Percentiles rank a stretch among this genome's conserved stretches.
Conservation (phyloP, 1,140 invertebrate genomes). For the Steinernema feltiae region DNA sequence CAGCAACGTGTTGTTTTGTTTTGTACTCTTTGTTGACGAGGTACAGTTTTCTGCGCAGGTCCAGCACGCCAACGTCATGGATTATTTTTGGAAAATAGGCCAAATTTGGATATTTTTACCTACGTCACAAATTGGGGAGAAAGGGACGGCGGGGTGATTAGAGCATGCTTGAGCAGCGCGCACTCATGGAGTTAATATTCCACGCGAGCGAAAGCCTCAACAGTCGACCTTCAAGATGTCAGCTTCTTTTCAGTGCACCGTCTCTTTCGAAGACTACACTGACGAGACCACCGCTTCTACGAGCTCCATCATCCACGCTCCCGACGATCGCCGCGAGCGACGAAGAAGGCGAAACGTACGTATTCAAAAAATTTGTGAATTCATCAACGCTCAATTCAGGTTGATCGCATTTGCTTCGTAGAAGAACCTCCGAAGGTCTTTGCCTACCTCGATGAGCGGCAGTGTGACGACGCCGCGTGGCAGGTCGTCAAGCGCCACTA, state of each 20-base stretch:
- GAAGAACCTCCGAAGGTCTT: constrained; percentile 27
- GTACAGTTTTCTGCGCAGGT: not conserved
- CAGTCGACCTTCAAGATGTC: not conserved
- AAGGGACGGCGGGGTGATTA: not conserved
- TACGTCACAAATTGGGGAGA: not conserved
- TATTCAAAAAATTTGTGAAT: constrained; percentile 1
- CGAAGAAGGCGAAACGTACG: constrained; percentile 19
- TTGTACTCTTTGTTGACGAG: not conserved
- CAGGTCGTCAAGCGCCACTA: no score
- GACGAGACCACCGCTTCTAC: constrained; percentile 17
- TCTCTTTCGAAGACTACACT: constrained; percentile 30
- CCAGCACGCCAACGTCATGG: not conserved
- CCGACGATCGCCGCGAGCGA: constrained; percentile 11
- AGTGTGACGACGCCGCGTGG: no score
- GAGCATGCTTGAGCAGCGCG: not conserved
- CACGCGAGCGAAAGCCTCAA: constrained; percentile 1
- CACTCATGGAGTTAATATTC: not conserved
- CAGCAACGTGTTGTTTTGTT: no score
- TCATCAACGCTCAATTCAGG: constrained; percentile 11
- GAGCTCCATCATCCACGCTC: constrained; percentile 27
- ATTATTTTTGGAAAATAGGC: not conserved
- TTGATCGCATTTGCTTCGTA: constrained; percentile 24
- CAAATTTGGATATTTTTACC: not conserved
- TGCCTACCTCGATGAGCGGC: constrained; percentile 29
- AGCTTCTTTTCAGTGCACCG: constrained; percentile 21